phyloP scores from a whole-genome alignment of 2,888 invertebrate species.

The Melinopterus prodromus region DNA sequence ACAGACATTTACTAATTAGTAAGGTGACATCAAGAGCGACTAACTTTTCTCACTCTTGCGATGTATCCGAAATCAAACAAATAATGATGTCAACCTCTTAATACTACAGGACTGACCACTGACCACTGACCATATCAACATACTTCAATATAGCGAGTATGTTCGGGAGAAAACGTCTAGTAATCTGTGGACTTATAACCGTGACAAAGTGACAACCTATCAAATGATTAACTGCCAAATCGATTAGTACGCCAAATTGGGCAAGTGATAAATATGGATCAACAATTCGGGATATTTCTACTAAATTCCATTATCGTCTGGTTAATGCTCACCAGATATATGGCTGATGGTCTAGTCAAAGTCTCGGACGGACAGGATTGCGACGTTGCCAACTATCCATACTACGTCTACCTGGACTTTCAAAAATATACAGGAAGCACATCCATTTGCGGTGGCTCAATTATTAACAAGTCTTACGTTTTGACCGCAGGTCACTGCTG shows the following conservation, averaged over 20 bases:
- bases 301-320: not conserved
- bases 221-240: not conserved
- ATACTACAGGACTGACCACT: too few relatives aligned
- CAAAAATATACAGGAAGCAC: conserved; percentile 37
- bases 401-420: conserved; percentile 31
- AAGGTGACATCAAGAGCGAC: too few relatives aligned
- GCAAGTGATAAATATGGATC: not conserved
- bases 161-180: too few relatives aligned
- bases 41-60: too few relatives aligned
- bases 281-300: not conserved
- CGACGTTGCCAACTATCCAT: conserved; percentile 44
- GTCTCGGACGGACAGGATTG: conserved; percentile 47
- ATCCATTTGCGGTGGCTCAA: conserved; percentile 48
- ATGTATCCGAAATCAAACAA: too few relatives aligned
- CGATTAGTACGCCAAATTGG: not conserved
- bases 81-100: too few relatives aligned
- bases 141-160: too few relatives aligned
- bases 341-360: not conserved
- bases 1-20: too few relatives aligned
- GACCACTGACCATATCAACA: too few relatives aligned
- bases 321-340: not conserved
- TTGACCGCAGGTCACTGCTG: conserved; percentile 51
- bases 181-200: too few relatives aligned
- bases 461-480: conserved; percentile 41
- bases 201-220: not conserved